These are phyloP conservation scores for Limnodromus scolopaceus DNA, from an alignment of 2,797 vertebrate species.

Conservation along the genomic window DNA sequence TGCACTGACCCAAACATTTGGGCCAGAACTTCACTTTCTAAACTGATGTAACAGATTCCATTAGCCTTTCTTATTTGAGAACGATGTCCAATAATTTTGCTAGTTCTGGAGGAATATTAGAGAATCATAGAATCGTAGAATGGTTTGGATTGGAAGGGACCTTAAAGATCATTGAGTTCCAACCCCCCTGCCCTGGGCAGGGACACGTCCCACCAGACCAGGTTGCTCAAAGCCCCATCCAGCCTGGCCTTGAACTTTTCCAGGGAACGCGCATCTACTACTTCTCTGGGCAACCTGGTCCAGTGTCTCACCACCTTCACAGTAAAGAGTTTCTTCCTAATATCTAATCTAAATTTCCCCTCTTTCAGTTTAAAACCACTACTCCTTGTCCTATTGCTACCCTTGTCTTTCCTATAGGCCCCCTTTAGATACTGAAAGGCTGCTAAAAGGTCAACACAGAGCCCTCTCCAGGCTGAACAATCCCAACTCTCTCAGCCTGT, in stretches of 20 bases:
- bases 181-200: background rate
- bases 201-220: background rate
- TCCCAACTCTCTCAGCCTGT: background rate
- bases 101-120: background rate
- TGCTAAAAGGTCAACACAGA: background rate
- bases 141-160: background rate
- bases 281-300: background rate
- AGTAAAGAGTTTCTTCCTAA: background rate
- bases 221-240: background rate
- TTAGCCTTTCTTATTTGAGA: background rate
- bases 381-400: background rate
- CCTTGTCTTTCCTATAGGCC: background rate
- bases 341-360: background rate
- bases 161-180: background rate
- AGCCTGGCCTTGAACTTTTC: background rate
- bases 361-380: background rate
- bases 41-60: background rate
- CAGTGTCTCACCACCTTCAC: background rate
- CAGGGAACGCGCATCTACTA: background rate
- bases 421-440: background rate
- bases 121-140: background rate
- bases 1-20: background rate
- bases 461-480: background rate
- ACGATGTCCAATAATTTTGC: background rate
- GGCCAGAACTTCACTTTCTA: background rate